Percentiles rank a stretch among this genome's conserved stretches.
Conservation (phyloP, 2,797 vertebrate species). For the Accipiter badius region DNA sequence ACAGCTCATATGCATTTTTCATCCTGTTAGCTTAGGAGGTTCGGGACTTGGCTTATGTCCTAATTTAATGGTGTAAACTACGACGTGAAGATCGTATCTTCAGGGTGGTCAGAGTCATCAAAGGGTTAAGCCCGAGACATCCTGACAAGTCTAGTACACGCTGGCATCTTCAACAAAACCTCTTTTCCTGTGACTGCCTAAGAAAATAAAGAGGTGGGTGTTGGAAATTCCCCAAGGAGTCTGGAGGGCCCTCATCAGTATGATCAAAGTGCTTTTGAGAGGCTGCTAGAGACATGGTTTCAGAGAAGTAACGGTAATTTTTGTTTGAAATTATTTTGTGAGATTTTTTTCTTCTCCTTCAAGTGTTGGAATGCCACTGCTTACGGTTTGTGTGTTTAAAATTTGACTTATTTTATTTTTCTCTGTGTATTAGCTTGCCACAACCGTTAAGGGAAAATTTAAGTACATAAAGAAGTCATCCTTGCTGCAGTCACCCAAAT, state of each 20-base stretch:
- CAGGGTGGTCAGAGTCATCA: neutral
- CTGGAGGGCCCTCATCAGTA: neutral
- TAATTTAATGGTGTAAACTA: neutral
- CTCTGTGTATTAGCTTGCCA: neutral
- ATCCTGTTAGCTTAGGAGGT: neutral
- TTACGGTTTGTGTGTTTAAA: neutral
- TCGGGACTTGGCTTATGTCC: neutral
- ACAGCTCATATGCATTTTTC: neutral
- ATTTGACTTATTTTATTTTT: neutral
- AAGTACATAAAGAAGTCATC: neutral
- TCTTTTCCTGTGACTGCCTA: slow-evolving; percentile 34
- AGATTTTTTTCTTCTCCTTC: neutral
- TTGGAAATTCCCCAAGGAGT: slow-evolving; percentile 39
- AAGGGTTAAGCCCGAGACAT: slow-evolving; percentile 5
- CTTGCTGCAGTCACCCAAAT: neutral
- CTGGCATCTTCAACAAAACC: slow-evolving; percentile 38
- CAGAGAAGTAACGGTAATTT: neutral
- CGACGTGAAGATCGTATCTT: accelerated
- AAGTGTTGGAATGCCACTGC: neutral
- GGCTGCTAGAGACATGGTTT: neutral
- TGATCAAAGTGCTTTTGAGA: neutral
- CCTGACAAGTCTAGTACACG: neutral
- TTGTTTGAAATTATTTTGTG: neutral
- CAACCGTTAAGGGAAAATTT: neutral
- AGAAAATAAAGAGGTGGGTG: slow-evolving; percentile 50